Percentiles rank a stretch among this genome's conserved stretches.
Conservation (phyloP, 1,140 invertebrate species). For the Apocrypta bakeri region DNA sequence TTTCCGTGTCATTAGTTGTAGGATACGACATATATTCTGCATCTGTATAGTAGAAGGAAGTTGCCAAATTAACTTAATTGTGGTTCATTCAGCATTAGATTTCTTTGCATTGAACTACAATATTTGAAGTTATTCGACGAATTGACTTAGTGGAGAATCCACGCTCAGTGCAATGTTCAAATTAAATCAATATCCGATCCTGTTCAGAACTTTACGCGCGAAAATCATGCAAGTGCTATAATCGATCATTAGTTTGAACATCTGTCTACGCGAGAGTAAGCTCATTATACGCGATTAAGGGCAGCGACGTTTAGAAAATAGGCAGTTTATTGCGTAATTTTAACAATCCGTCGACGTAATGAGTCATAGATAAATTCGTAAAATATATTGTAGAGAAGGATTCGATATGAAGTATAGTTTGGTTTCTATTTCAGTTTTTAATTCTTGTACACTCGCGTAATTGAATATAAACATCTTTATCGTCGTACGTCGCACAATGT, state of each 20-base stretch:
- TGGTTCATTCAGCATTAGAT: too few species aligned
- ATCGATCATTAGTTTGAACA: neutral
- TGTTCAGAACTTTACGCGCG: too few species aligned
- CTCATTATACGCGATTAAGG: neutral
- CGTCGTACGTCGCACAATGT: neutral
- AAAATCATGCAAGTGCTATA: neutral
- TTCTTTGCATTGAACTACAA: too few species aligned
- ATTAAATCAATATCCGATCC: too few species aligned
- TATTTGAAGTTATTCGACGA: too few species aligned
- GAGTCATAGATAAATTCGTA: neutral
- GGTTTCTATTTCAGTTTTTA: too few species aligned
- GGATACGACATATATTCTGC: neutral
- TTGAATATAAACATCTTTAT: too few species aligned
- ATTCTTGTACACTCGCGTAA: too few species aligned
- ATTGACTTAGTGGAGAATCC: too few species aligned
- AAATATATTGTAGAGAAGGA: neutral
- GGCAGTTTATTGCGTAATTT: neutral
- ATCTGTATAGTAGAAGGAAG: neutral
- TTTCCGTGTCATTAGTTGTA: neutral
- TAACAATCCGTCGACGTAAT: neutral
- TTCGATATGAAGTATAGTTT: too few species aligned
- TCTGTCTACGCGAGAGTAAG: neutral
- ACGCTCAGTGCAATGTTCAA: too few species aligned
- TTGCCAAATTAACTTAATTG: too few species aligned
- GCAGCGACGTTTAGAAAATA: neutral